Conservation (phyloP, 2,797 vertebrate genomes). For the Parotocinclus haroldoi region DNA sequence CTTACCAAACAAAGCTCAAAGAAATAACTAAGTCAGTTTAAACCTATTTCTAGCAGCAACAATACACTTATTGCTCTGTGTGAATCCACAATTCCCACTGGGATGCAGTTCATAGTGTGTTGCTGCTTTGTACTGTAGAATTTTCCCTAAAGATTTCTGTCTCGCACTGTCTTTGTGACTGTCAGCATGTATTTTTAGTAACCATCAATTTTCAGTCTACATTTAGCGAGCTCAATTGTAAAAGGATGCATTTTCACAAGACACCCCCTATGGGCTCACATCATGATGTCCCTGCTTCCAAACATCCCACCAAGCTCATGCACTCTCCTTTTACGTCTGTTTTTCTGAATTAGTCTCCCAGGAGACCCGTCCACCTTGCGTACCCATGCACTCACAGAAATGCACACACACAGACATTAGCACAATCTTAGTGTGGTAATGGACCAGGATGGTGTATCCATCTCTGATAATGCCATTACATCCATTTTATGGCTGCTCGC, state of each 20-base stretch:
- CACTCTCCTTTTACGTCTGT: slow-evolving; percentile 4
- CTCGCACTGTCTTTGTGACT: not conserved
- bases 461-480: slow-evolving; percentile 67
- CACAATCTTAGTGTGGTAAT: slow-evolving; percentile 47
- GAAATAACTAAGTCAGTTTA: no score
- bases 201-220: not conserved
- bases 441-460: slow-evolving; percentile 44
- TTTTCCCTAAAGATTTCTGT: not conserved
- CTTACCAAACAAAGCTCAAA: no score
- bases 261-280: not conserved
- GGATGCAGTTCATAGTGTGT: no score
- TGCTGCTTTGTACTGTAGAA: no score
- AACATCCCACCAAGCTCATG: not conserved
- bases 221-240: not conserved
- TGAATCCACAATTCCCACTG: no score
- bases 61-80: no score
- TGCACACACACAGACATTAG: slow-evolving; percentile 11
- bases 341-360: slow-evolving; percentile 40
- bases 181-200: slow-evolving; percentile 16
- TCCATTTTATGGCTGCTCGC: slow-evolving; percentile 52
- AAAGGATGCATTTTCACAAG: slow-evolving; percentile 21
- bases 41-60: no score
- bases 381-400: slow-evolving; percentile 8
- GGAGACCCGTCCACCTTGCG: slow-evolving; percentile 28
- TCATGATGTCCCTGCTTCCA: not conserved